Conservation (phyloP, 2,113 vertebrate genomes). For the Laticauda colubrina region DNA sequence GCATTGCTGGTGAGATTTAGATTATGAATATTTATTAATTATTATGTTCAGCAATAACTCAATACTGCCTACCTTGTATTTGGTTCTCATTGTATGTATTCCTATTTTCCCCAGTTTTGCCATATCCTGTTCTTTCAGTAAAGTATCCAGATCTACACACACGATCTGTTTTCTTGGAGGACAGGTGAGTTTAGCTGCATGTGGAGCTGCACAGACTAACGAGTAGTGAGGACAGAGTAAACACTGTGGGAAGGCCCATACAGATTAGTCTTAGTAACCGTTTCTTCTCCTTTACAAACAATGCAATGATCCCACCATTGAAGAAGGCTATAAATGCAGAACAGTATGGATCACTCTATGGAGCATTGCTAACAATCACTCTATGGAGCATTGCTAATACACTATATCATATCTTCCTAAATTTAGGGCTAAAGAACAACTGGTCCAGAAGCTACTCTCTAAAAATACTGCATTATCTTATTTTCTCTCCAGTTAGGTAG, state of each 20-base stretch:
- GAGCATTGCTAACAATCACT: background rate
- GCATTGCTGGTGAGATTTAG: too few species aligned
- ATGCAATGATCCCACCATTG: background rate
- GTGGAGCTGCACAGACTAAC: too few species aligned
- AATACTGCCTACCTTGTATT: too few species aligned
- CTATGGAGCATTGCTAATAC: background rate
- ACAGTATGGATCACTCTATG: background rate
- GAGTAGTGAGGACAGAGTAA: too few species aligned
- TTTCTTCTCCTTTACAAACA: background rate
- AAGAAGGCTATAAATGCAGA: background rate
- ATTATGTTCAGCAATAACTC: too few species aligned
- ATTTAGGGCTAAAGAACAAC: background rate
- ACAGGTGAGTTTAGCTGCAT: too few species aligned
- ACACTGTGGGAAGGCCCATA: background rate
- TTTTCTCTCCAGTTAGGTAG: slow-evolving; percentile 31
- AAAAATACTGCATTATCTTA: slow-evolving; percentile 15
- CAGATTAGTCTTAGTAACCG: background rate
- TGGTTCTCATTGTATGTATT: too few species aligned
- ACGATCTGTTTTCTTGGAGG: too few species aligned
- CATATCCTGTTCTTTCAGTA: too few species aligned
- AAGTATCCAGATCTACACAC: too few species aligned
- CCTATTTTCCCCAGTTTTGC: too few species aligned
- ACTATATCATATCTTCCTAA: background rate
- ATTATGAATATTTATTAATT: too few species aligned
- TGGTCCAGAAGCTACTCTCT: slow-evolving; percentile 45